These are phyloP conservation scores for Ichneumon xanthorius DNA, from an alignment of 2,888 invertebrate genomes.

Conservation along the genomic window DNA sequence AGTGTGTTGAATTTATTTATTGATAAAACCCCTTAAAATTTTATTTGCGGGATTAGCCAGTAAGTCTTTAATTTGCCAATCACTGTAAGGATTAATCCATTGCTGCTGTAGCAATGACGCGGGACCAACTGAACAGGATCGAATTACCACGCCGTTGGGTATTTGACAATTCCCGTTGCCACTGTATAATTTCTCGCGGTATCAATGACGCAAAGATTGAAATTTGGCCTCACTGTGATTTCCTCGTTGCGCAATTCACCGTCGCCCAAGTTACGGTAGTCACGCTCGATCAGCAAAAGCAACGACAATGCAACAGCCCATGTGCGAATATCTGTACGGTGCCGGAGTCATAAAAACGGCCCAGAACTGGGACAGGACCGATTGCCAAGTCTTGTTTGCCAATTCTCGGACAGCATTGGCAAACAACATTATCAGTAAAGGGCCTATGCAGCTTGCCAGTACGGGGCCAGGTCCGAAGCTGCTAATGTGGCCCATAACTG, in stretches of 20 bases:
- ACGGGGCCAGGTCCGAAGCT: too few species aligned
- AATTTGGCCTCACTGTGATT: slow-evolving; percentile 28
- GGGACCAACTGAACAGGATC: not conserved
- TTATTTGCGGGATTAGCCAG: not conserved
- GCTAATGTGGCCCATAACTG: too few species aligned
- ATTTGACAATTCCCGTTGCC: slow-evolving; percentile 25
- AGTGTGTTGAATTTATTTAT: too few species aligned
- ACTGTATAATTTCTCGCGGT: not conserved
- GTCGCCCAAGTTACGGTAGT: slow-evolving; percentile 1
- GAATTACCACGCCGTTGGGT: slow-evolving; percentile 4
- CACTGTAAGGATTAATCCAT: not conserved
- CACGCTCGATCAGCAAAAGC: slow-evolving; percentile 32
- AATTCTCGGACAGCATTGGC: too few species aligned
- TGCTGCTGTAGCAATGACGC: not conserved
- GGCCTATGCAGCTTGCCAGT: too few species aligned
- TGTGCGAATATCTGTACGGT: too few species aligned
- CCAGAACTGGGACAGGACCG: too few species aligned
- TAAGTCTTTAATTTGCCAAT: not conserved
- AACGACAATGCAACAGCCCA: slow-evolving; percentile 30
- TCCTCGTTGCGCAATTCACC: slow-evolving; percentile 23
- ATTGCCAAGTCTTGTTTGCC: too few species aligned
- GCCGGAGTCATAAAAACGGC: too few species aligned
- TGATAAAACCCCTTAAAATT: too few species aligned
- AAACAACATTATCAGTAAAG: too few species aligned
- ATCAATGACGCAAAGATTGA: slow-evolving; percentile 37